phyloP scores from a whole-genome alignment of 92 coral and sea anemone species.

The Actinernus sp. region DNA sequence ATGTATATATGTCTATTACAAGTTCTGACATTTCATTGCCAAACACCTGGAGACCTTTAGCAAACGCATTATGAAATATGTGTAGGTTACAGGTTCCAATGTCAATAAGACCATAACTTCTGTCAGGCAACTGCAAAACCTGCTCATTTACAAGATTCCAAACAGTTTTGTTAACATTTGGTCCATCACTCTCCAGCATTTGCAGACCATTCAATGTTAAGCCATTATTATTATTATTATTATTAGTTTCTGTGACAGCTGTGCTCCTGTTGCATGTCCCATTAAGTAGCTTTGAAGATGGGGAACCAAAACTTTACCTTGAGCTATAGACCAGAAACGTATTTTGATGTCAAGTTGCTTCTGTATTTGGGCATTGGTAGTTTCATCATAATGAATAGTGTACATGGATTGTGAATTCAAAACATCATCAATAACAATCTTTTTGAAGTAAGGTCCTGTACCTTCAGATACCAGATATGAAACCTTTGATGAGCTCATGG shows the following conservation, averaged over 20 bases:
- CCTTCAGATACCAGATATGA: slow-evolving; percentile 65
- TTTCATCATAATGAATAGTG: slow-evolving; percentile 52
- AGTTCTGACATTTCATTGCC: slow-evolving; percentile 48
- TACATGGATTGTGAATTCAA: slow-evolving; percentile 25
- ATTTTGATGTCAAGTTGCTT: slow-evolving; percentile 56
- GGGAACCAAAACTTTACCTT: slow-evolving; percentile 42
- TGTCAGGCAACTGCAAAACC: slow-evolving; percentile 26
- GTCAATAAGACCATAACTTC: slow-evolving; percentile 49
- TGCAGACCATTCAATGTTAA: slow-evolving; percentile 30
- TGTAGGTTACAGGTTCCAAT: slow-evolving; percentile 64
- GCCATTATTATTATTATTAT: slow-evolving; percentile 49
- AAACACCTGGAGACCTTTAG: slow-evolving; percentile 46
- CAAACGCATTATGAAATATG: slow-evolving; percentile 53
- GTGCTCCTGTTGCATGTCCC: slow-evolving; percentile 61
- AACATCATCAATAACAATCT: slow-evolving; percentile 45
- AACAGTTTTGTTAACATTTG: slow-evolving; percentile 55
- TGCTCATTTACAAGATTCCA: slow-evolving; percentile 35
- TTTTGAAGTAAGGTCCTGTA: slow-evolving; percentile 54
- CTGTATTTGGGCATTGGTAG: slow-evolving; percentile 49
- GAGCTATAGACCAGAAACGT: slow-evolving; percentile 62
- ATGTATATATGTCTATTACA: slow-evolving; percentile 37
- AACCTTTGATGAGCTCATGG: slow-evolving; percentile 57
- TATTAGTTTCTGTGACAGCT: slow-evolving; percentile 24
- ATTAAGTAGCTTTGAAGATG: slow-evolving; percentile 59
- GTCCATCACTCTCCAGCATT: slow-evolving; percentile 55